Base-by-base conservation (phyloP, 2,888 invertebrate genomes). In the Monoplex corrugatus region DNA sequence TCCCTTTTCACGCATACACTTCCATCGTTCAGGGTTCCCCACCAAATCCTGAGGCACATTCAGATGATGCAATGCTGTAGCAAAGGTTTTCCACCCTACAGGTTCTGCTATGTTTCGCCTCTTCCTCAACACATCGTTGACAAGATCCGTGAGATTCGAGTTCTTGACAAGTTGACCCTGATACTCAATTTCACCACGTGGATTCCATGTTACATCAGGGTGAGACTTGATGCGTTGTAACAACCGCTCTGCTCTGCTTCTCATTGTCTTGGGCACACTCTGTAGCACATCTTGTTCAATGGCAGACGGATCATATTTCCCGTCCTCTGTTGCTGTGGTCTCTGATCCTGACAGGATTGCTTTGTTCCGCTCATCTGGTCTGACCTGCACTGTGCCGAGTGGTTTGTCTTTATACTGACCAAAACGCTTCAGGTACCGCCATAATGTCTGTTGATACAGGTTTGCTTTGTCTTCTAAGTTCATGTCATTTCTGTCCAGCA, bases 351-450 rank as follows among this genome's bases (percentile, higher is more conserved):
- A 3, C 40, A 40, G 16, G 13, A 28, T 23, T 43, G 0, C 35
- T 43, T 0, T 28, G 13, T 3, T 6, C 2, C 10, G 40, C 6
- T 40, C 6, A 5, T n/a, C 19, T 8, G 0, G 0, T 43, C 40
- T 44, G 28, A 82, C 10, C n/a, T 28, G 28, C 44, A 82, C 43
- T 38, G 82, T 82, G 5, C 82, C 45, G 1, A 82, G n/a, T 6
- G 82, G 82, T 82, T 32, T 82, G 28, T 45, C 44, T 28, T 28
- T 82, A 82, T 43, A 82, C 44, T 45, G 82, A n/a, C 32, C 44
- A 44, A 82, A 23, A 63, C 85, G 85, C 19, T 23, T 57, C 63
- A 50, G n/a, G 35, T 85, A 63, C 38, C 38, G 32, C 28, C 40
- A 40, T 28, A 85, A n/a, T 13, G 63, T 85, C 28, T 85, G 63